Conservation (phyloP, 2,888 invertebrate species). For the Leistus spinibarbis region DNA sequence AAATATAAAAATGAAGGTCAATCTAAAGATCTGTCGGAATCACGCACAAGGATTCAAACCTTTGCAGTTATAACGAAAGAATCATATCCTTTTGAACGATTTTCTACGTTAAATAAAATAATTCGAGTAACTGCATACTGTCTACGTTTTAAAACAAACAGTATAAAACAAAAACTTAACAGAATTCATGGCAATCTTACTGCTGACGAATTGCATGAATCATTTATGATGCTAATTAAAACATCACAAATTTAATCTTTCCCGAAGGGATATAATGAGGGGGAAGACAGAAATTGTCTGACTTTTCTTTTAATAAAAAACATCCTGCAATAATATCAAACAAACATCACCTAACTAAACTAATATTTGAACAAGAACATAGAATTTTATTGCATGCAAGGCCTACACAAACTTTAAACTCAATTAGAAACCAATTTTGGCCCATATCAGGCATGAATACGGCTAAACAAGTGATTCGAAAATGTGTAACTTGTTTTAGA, state of each 20-base stretch:
- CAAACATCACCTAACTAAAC: not conserved
- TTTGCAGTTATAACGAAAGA: too few species aligned
- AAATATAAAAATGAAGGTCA: not conserved
- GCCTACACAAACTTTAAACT: not conserved
- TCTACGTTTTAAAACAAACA: not conserved
- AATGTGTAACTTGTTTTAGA: not conserved
- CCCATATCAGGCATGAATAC: too few species aligned
- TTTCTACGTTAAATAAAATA: not conserved
- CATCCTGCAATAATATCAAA: not conserved
- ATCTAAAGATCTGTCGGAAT: not conserved
- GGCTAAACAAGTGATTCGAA: too few species aligned
- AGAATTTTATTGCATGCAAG: not conserved
- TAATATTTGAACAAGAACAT: not conserved
- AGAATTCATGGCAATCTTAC: too few species aligned
- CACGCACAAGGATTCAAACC: too few species aligned
- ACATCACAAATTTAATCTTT: not conserved
- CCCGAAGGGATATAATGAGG: not conserved
- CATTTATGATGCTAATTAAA: too few species aligned
- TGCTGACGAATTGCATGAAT: too few species aligned
- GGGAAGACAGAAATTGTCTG: not conserved
- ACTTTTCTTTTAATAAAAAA: not conserved
- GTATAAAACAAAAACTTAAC: too few species aligned
- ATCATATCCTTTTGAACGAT: too few species aligned
- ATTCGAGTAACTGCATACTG: constrained; percentile 2
- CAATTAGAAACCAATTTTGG: too few species aligned